A percentile compares a stretch with the other conserved stretches of the same genome.
Evolutionary conservation across 2,797 vertebrate genomes (phyloP).

Genomic region (Garrulus glandarius): DNA sequence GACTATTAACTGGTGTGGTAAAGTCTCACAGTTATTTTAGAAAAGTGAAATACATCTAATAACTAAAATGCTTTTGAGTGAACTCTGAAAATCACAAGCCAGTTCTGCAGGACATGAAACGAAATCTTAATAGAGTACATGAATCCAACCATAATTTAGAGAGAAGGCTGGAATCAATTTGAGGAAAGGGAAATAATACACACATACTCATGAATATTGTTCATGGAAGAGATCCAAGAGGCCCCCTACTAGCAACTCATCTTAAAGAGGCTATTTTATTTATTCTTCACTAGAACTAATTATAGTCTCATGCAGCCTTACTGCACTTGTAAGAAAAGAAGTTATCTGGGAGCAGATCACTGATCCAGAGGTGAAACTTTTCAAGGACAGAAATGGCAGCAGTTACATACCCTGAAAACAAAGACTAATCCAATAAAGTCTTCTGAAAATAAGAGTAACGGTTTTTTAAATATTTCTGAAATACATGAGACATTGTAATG

Average conservation of each 20-base stretch:
- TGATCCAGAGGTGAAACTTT: background rate
- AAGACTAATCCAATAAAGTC: background rate
- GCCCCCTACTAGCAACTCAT: background rate
- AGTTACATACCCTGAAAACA: background rate
- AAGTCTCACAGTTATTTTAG: background rate
- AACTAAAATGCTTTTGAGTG: background rate
- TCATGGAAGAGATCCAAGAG: background rate
- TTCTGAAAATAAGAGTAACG: background rate
- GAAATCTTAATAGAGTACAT: background rate
- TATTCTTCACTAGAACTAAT: background rate
- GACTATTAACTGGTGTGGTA: background rate
- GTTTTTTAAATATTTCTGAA: background rate
- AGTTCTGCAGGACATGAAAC: background rate
- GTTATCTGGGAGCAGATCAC: background rate
- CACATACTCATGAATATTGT: background rate
- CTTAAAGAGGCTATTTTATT: background rate
- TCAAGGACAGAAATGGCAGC: background rate
- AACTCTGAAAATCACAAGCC: background rate
- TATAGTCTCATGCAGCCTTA: background rate
- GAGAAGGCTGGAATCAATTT: background rate
- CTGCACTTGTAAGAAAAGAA: background rate
- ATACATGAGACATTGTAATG: background rate
- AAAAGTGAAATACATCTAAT: background rate
- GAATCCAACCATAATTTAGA: background rate
- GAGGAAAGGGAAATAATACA: background rate